These are phyloP conservation scores for Stegostoma tigrinum DNA, from an alignment of 2,113 vertebrate genomes.

Conservation along the genomic window DNA sequence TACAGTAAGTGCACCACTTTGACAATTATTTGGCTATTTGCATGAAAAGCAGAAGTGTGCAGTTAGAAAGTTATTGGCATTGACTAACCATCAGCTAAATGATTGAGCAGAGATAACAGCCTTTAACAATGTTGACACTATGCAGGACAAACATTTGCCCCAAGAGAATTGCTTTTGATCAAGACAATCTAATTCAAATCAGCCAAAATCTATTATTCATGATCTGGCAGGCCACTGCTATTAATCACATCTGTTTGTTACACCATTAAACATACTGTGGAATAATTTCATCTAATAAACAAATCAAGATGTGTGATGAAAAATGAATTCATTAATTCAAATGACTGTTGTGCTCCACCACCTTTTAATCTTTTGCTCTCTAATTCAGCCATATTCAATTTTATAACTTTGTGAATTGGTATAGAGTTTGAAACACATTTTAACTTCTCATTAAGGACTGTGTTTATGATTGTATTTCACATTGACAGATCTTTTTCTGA, in stretches of 20 bases:
- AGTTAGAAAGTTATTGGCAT: constrained; percentile 28
- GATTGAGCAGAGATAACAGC: constrained; percentile 28
- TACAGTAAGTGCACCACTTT: background rate
- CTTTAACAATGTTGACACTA: constrained; percentile 35
- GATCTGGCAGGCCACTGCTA: constrained; percentile 34
- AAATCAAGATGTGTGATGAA: constrained; percentile 34
- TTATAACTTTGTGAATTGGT: constrained; percentile 3
- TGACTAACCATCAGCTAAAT: constrained; percentile 33
- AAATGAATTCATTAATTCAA: constrained; percentile 34
- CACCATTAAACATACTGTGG: constrained; percentile 32
- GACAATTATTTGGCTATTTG: constrained; percentile 28
- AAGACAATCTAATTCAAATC: constrained; percentile 36
- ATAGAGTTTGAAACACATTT: constrained; percentile 21
- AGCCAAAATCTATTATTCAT: constrained; percentile 37
- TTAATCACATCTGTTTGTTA: constrained; percentile 36
- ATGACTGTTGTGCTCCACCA: constrained; percentile 37
- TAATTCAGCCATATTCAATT: constrained; percentile 28
- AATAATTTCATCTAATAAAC: constrained; percentile 36
- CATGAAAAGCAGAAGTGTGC: background rate
- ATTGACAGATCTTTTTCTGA: background rate
- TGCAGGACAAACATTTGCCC: constrained; percentile 33
- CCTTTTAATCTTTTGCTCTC: constrained; percentile 32
- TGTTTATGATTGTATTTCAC: constrained; percentile 23
- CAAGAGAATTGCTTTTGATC: constrained; percentile 32
- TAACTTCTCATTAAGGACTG: constrained; percentile 7